phyloP scores from a whole-genome alignment of 2,797 vertebrate species.

The Tragopan temminckii region DNA sequence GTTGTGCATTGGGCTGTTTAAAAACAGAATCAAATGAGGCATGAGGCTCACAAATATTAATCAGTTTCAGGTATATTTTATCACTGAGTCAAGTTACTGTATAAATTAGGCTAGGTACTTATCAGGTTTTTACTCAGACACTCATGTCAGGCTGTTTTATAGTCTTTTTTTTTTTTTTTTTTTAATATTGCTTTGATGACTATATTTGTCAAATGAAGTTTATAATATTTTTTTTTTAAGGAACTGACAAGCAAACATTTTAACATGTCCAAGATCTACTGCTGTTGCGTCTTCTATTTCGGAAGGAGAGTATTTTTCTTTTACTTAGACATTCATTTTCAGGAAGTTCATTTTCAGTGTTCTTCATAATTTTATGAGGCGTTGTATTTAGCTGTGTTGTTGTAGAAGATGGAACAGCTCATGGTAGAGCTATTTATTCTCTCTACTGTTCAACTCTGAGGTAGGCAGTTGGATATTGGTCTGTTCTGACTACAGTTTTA shows the following conservation, averaged over 20 bases:
- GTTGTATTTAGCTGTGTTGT: neutral
- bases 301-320: neutral
- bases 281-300: neutral
- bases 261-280: neutral
- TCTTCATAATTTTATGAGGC: neutral
- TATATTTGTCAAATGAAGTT: neutral
- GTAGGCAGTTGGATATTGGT: neutral
- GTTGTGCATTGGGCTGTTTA: neutral
- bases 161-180: no score
- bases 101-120: slow-evolving; percentile 18
- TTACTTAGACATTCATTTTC: neutral
- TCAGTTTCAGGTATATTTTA: slow-evolving; percentile 21
- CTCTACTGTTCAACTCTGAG: neutral
- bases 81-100: neutral
- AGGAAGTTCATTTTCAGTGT: neutral
- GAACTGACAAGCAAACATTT: neutral
- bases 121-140: neutral
- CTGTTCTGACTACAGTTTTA: neutral
- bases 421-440: neutral
- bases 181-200: neutral
- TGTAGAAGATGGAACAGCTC: neutral
- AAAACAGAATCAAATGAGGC: neutral
- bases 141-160: neutral
- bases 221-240: neutral
- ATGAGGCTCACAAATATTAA: neutral